Conservation (phyloP, 2,113 vertebrate species). For the Typhlomys cinereus region DNA sequence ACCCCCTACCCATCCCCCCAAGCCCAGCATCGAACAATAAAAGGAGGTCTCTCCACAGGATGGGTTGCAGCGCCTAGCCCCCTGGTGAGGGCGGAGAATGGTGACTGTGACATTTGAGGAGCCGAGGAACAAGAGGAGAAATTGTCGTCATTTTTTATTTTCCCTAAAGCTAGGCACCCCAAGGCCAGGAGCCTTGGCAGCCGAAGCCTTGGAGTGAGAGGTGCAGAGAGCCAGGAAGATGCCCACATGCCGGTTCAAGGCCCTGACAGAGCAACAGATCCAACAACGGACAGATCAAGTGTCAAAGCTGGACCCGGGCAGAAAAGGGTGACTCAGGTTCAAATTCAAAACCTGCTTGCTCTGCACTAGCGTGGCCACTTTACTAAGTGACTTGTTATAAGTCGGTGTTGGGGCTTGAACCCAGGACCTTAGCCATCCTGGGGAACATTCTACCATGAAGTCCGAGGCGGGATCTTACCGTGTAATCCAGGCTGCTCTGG, state of each 20-base stretch:
- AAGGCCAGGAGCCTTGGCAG: neutral
- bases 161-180: conserved; percentile 43
- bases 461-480: neutral
- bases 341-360: neutral
- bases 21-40: neutral
- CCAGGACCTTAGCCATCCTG: neutral
- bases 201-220: neutral
- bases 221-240: neutral
- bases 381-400: neutral
- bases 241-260: neutral
- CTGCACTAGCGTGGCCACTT: neutral
- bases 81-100: neutral
- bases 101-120: neutral
- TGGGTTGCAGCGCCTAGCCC: neutral
- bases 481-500: too few species aligned
- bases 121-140: neutral
- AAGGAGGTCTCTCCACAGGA: neutral
- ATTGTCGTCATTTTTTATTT: neutral
- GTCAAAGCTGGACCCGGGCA: neutral
- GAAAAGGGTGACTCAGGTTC: neutral
- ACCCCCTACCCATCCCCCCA: neutral
- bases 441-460: neutral
- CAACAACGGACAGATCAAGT: neutral
- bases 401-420: neutral
- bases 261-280: neutral